Percentiles rank a stretch among this genome's conserved stretches.
phyloP scores from a whole-genome alignment of 2,888 invertebrate genomes.

The Crepidodera aurea region DNA sequence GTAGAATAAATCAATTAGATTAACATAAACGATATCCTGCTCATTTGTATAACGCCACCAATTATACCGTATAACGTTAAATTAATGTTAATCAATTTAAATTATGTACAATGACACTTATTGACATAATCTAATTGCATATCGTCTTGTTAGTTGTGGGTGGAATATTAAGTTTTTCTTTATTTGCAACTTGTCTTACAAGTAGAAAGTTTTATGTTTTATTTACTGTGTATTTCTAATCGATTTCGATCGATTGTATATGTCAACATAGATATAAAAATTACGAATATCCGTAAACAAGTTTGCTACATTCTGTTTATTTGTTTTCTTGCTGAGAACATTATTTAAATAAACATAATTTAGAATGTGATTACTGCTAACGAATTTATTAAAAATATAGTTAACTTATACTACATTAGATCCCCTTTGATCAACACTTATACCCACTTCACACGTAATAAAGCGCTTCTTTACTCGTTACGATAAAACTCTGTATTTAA shows the following conservation, averaged over 20 bases:
- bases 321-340: no score
- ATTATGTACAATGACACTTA: neutral
- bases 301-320: neutral
- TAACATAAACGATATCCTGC: neutral
- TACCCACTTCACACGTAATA: no score
- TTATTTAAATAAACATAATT: no score
- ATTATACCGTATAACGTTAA: neutral
- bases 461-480: no score
- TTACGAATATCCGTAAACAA: neutral
- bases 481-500: no score
- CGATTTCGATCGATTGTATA: neutral
- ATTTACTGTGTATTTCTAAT: neutral
- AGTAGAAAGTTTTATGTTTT: neutral
- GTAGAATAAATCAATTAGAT: neutral
- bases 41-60: neutral
- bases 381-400: no score
- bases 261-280: no score
- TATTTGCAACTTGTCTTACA: neutral
- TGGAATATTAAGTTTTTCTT: neutral
- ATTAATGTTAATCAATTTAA: neutral
- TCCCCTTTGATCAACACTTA: no score
- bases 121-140: slow-evolving; percentile 2
- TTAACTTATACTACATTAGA: no score
- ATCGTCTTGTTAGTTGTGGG: neutral
- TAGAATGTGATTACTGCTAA: no score